Base-by-base conservation (phyloP, 2,797 vertebrate species). In the Channa striata region DNA sequence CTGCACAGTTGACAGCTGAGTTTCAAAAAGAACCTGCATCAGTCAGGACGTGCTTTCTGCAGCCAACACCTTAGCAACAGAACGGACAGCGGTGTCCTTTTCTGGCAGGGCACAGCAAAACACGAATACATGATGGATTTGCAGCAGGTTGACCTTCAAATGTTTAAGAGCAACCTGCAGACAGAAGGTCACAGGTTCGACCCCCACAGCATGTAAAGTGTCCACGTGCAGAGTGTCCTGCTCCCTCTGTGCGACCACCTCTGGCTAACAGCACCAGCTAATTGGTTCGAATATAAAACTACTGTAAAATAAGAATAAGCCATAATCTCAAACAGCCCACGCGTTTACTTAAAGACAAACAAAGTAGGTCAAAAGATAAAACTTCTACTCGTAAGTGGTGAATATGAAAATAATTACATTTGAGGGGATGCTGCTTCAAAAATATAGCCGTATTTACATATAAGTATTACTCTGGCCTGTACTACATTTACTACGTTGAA, bases 371-470 rank as follows among this genome's bases (percentile, higher is more conserved):
- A 74, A 70, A 78, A 81, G 76, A 75, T 37, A 68, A 53, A 0
- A 59, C 47, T 85, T 75, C 70, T 54, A 11, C 59, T 64, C 25
- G 16, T 25, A 68, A 80, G 67, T 56, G 54, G 14, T 65, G 42
- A 85, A 88, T 84, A 86, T 82, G 81, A 87, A 87, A 89, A 89
- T 86, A 87, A 84, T 85, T 84, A 86, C 83, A 88, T 63, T 73
- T 72, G 48, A 78, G 80, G 66, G 64, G 52, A 81, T 77, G 61
- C 59, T 54, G 72, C 73, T 80, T 77, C 23, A 76, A 74, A 83
- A 75, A 73, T 78, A 77, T 74, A 70, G 49, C 81, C 78, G 37
- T 90, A 92, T 91, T 84, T 91, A 92, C 91, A 92, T 48, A 60
- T 48, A 60, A 79, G 81, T 72, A 65, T 68, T 70, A 36, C 46